Evolutionary conservation across 1,140 invertebrate species (phyloP), one percentile per base, ranked within the genome.

Genomic region (Drosophila nikananu): DNA sequence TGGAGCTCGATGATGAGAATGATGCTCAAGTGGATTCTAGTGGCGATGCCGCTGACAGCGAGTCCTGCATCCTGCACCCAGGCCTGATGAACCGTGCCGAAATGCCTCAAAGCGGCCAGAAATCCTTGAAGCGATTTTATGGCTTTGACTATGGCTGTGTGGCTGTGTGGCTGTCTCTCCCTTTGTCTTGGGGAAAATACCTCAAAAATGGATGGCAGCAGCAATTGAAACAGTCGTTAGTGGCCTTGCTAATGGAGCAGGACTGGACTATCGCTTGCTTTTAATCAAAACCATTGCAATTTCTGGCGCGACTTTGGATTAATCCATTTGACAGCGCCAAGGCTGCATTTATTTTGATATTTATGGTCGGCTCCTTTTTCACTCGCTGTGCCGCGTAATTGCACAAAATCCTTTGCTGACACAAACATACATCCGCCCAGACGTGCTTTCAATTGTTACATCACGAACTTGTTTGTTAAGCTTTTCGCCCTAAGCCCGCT

Each of bases 391-490:
- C 48, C 66, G 58, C 66, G 76, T 79, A 80, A 80, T 80, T 80
- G 77, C 77, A 30, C 25, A 42, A 80, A 80, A 80, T 79, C 77
- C 76, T 79, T 80, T 80, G 77, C 67, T 73, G 76, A 73, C 76
- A 78, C 66, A 71, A 44, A 74, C 57, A 63, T 23, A 62, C 46
- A 77, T 48, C 52, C 32, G 49, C 32, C 59, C 35, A 78, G 39
- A 61, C 61, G 52, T 42, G 60, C 67, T 65, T 79, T 80, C 67
- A 59, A 79, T 79, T 80, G 61, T 63, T 62, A 62, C 67, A 79
- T 72, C 66, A 64, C 76, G 67, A 72, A 79, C 71, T 79, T 79
- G 77, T 79, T 79, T 54, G 77, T 78, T 79, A 79, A 79, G 77
- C 77, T 25, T 57, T 57, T 44, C 27, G 48, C 67, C 76, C 67